These are phyloP conservation scores for Scaptomyza hsui DNA, from an alignment of 1,140 invertebrate genomes.

Conservation along the genomic window DNA sequence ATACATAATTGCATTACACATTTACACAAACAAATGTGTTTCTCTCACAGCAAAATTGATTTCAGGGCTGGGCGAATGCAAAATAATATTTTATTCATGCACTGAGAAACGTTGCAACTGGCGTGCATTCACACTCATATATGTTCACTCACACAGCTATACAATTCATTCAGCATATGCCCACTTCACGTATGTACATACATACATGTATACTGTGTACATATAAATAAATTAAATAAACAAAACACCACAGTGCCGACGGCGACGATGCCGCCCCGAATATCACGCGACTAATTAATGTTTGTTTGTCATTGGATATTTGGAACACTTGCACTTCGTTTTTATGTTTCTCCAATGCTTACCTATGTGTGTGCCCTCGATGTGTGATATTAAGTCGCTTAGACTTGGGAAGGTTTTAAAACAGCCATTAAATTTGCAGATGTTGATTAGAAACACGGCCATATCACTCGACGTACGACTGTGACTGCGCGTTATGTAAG, in stretches of 20 bases:
- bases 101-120: constrained; percentile 25
- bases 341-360: constrained; percentile 81
- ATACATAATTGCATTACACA: constrained; percentile 11
- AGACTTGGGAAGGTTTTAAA: constrained; percentile 91
- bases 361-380: constrained; percentile 94
- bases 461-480: constrained; percentile 85
- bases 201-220: constrained; percentile 23
- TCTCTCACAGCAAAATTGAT: constrained; percentile 55
- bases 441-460: constrained; percentile 94
- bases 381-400: constrained; percentile 92
- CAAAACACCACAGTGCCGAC: constrained; percentile 64
- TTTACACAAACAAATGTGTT: constrained; percentile 30
- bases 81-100: constrained; percentile 58
- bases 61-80: constrained; percentile 47
- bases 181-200: constrained; percentile 8
- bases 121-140: constrained; percentile 16
- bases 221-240: constrained; percentile 80
- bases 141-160: background rate
- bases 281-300: constrained; percentile 74
- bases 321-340: constrained; percentile 32
- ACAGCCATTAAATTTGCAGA: constrained; percentile 94
- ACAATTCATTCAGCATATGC: constrained; percentile 31
- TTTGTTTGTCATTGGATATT: constrained; percentile 47
- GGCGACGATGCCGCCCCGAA: constrained; percentile 27
- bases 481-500: constrained; percentile 71